Base-by-base conservation (phyloP, 2,797 vertebrate species). In the Pantherophis vulpinus region DNA sequence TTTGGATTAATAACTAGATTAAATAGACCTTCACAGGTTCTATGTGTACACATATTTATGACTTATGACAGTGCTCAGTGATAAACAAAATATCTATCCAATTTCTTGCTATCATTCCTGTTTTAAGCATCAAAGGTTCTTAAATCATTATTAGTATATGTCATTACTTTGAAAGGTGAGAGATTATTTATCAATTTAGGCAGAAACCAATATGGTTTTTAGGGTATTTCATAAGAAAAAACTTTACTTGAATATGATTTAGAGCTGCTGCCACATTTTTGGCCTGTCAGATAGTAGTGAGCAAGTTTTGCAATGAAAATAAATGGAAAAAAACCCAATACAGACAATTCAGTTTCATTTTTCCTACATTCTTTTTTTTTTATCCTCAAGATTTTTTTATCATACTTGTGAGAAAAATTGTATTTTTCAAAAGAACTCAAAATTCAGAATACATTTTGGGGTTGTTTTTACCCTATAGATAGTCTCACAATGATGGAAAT, bases 151-250 rank as follows among this genome's bases (percentile, higher is more conserved):
- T 47, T 54, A 74, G 63, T 66, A 92, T 23, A 27, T 54, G 5
- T 92, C 94, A 92, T 66, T 90, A 61, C 23, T 18, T 92, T 90
- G 42, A 25, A 70, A 79, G 37, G 91, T 87, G 86, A 94, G 91
- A 88, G 10, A 14, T 0, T 55, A 47, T 54, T 58, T 89, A 13
- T 92, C 86, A 93, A 95, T 91, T 92, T 90, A 94, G 27, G 37
- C 70, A 74, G 16, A 74, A 74, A 74, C 32, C 70, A 74, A 74
- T 20, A 18, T 37, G 7, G 0, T 37, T 37, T 74, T 74, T 37
- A 37, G 70, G 32, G 32, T 74, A 37, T 20, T 74, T 37, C 37
- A 32, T 74, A 37, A 74, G 70, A 32, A 70, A 70, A 51, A 90
- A 70, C 37, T 9, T 10, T 70, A 60, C 29, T 58, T 88, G 54